Evolutionary conservation across 1,140 invertebrate species (phyloP), one percentile per base, ranked within the genome.

Genomic region (Neodiprion lecontei): DNA sequence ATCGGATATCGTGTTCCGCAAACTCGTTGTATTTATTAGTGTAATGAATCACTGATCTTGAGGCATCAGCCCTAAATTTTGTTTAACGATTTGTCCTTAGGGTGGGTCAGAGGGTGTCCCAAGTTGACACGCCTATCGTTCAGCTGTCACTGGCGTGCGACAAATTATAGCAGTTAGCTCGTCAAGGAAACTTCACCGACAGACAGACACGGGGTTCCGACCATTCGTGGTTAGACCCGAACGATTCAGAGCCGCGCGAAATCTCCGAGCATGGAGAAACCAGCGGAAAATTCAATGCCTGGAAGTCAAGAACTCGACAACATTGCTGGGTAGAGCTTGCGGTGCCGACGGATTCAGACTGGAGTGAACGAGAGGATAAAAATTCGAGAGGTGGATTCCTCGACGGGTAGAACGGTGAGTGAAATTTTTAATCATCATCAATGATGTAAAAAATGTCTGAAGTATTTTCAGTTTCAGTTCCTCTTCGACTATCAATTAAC

Each of bases 201-300:
- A 61, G 5, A 61, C 53, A 61, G 53, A 40, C 28, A 21, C n/a
- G 53, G n/a, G 53, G 53, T 17, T 14, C 53, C 53, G 4, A 61
- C 28, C 28, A 40, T 40, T 40, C 28, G 5, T 9, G n/a, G 11
- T 14, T 61, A 14, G 53, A 61, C 28, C 28, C 28, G 5, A 40
- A 40, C 28, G 28, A 8, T 61, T 61, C 8, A 61, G 53, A 17
- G 53, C 53, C 2, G 53, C 53, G 11, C 53, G 11, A 12, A 61
- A 61, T 61, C 53, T 61, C 53, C 7, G 53, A 17, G n/a, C 53
- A 17, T 0, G 53, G 53, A 61, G n/a, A 61, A 61, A 17, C 53
- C 53, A 17, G 53, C 53, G 53, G 53, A 61, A 61, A 61, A 61
- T 61, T 61, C 53, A 61, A 61, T 61, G 53, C 53, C 53, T 61